These are phyloP conservation scores for Myiagra hebetior DNA, from an alignment of 2,113 vertebrate genomes.

Conservation along the genomic window DNA sequence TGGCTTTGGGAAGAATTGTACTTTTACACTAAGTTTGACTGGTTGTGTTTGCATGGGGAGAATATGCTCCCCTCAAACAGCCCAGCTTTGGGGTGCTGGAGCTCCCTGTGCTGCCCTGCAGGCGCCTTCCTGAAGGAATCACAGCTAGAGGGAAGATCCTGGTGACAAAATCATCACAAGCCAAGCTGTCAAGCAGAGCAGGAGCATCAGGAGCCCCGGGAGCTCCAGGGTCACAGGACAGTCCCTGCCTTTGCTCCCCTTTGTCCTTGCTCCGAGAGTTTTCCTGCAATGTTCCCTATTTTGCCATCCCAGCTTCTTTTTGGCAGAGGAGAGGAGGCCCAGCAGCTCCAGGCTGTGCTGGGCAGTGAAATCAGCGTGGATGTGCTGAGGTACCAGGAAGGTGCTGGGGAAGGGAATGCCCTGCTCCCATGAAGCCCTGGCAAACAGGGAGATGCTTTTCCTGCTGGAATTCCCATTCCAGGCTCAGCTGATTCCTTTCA, in stretches of 20 bases:
- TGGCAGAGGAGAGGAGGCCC: background rate
- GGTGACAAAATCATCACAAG: background rate
- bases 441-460: background rate
- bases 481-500: background rate
- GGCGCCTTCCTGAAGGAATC: background rate
- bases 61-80: rapidly evolving
- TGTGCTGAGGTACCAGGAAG: background rate
- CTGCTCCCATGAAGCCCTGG: background rate
- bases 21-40: background rate
- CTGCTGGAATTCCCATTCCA: background rate
- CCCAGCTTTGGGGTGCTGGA: rapidly evolving
- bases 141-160: background rate
- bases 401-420: background rate
- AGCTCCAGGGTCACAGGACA: background rate
- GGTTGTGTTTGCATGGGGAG: background rate
- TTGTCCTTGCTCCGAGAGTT: background rate
- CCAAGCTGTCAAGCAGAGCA: background rate
- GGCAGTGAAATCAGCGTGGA: background rate
- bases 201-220: rapidly evolving
- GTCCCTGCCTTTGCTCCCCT: background rate
- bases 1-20: background rate
- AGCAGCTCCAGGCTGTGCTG: background rate
- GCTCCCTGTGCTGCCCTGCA: background rate
- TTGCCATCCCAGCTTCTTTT: background rate
- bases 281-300: background rate